A percentile compares a stretch with the other conserved stretches of the same genome.
Conservation (phyloP, 2,888 invertebrate species). For the Drosophila borborema region DNA sequence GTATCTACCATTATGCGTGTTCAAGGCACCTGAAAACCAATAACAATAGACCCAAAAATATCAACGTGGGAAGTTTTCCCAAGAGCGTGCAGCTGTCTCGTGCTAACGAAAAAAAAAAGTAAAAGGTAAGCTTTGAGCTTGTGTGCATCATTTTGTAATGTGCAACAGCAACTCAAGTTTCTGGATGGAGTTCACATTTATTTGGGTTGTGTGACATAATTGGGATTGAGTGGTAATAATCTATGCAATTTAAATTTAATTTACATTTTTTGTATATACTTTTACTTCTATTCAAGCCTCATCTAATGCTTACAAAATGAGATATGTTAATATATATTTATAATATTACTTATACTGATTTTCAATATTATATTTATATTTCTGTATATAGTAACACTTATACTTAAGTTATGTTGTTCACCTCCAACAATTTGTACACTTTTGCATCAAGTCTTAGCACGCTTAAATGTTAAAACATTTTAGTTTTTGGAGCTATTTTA, state of each 20-base stretch:
- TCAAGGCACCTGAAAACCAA: conserved; percentile 50
- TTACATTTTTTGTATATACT: not conserved
- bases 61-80: conserved; percentile 55
- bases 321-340: not conserved
- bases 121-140: conserved; percentile 11
- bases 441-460: not conserved
- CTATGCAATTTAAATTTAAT: not conserved
- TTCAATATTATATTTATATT: too few species aligned
- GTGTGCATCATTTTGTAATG: conserved; percentile 29
- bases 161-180: conserved; percentile 20
- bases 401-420: not conserved
- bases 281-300: not conserved
- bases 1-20: conserved; percentile 39
- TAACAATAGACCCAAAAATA: conserved; percentile 35
- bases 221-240: not conserved
- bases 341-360: not conserved
- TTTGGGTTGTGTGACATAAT: conserved; percentile 5
- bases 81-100: conserved; percentile 22
- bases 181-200: not conserved
- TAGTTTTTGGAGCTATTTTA: conserved; percentile 31
- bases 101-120: conserved; percentile 9
- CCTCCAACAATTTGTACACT: not conserved
- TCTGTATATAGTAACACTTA: too few species aligned
- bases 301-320: too few species aligned
- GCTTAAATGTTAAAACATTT: conserved; percentile 34